Conservation (phyloP, 2,113 vertebrate genomes). For the Hippocampus abdominalis region DNA sequence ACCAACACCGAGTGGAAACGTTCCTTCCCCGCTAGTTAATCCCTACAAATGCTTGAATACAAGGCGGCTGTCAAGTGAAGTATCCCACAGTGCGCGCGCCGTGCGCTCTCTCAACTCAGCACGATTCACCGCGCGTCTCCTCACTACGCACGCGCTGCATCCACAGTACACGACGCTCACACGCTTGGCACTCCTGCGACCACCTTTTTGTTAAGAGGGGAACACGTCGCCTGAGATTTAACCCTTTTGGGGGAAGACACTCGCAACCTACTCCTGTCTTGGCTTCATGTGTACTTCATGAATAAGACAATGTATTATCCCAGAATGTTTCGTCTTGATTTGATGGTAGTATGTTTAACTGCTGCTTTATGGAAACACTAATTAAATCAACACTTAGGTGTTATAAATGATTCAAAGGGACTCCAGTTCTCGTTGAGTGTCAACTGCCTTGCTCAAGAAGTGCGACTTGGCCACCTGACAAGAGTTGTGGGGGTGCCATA, state of each 20-base stretch:
- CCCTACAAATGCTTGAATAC: slow-evolving; percentile 3
- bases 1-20: slow-evolving; percentile 24
- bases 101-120: slow-evolving; percentile 33
- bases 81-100: slow-evolving; percentile 31
- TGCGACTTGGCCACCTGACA: background rate
- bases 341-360: background rate
- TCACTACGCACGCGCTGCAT: slow-evolving; percentile 29
- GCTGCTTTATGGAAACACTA: background rate
- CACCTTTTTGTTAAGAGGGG: slow-evolving; percentile 20
- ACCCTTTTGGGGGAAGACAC: slow-evolving; percentile 31
- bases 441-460: slow-evolving; percentile 11
- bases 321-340: background rate
- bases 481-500: background rate
- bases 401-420: slow-evolving; percentile 1
- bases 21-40: slow-evolving; percentile 7
- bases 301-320: background rate
- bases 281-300: background rate
- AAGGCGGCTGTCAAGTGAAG: slow-evolving; percentile 8
- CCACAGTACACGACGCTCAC: slow-evolving; percentile 19
- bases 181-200: slow-evolving; percentile 31
- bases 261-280: background rate
- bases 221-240: slow-evolving; percentile 30
- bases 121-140: slow-evolving; percentile 45
- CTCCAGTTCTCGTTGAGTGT: slow-evolving; percentile 7
- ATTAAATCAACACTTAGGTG: background rate